Conservation (phyloP, 2,113 vertebrate species). For the Hydropotes inermis region DNA sequence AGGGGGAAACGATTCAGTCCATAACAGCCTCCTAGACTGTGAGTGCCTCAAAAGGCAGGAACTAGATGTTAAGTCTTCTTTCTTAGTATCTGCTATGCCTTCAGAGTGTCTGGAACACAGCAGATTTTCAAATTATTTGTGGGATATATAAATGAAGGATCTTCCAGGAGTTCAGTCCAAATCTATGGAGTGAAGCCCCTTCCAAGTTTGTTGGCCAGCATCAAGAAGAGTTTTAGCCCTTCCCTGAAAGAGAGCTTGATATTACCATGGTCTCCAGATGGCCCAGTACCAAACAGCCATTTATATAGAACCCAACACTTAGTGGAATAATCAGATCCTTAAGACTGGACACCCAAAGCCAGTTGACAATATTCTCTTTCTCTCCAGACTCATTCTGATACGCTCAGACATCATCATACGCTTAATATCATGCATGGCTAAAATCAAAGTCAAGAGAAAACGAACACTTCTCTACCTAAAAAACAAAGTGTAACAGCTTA, state of each 20-base stretch:
- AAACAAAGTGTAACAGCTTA: not conserved
- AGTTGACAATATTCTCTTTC: not conserved
- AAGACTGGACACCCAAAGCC: not conserved
- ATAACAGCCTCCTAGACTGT: not conserved
- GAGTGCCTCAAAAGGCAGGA: not conserved
- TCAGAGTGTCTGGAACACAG: not conserved
- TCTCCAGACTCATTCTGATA: not conserved
- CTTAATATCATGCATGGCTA: not conserved
- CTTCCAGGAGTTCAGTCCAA: not conserved
- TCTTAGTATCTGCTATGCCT: not conserved
- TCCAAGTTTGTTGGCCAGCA: not conserved
- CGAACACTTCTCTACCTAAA: not conserved
- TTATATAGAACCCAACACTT: not conserved
- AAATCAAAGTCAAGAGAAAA: not conserved
- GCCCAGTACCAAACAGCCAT: not conserved
- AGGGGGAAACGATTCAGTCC: not conserved
- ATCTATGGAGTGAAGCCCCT: not conserved
- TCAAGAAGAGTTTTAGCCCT: not conserved
- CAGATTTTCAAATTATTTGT: not conserved
- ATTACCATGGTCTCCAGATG: not conserved
- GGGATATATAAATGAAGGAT: not conserved
- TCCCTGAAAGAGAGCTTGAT: not conserved
- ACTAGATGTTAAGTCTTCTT: not conserved
- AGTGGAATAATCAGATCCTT: slow-evolving; percentile 2
- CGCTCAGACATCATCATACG: not conserved